Base-by-base conservation (phyloP, 2,888 invertebrate species). In the Pyralis farinalis region DNA sequence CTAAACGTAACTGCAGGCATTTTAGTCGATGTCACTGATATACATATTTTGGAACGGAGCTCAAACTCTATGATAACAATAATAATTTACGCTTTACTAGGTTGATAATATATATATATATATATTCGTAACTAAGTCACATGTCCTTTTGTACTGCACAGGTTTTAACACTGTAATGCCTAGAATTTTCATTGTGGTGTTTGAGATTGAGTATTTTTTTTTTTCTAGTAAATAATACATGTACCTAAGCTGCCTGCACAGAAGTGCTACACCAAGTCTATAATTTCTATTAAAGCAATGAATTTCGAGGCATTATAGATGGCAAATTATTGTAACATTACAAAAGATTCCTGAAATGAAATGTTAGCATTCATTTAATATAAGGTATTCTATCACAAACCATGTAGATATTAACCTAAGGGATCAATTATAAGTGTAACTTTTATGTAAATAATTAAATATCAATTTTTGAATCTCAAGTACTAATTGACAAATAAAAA, bases 1-100 rank as follows among this genome's bases (percentile, higher is more conserved):
- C 46, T 47, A 52, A 4, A 16, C 4, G 16, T 16, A 16, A 2
- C 16, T 16, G 42, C 45, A 42, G 29, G 41, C 40, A 44, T 53
- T 48, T 43, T 44, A 47, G 46, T 29, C 16, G 37, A 42, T 40
- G 42, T 30, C 44, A 44, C 32, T 31, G 31, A 39, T 34, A 34
- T 16, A 42, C 36, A 12, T 16, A 30, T 36, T 42, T 37, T 37
- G 42, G 47, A 38, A 51, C 49, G 44, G 58, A 71, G 75, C 73
- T 75, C 74, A 72, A 72, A 53, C 61, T 63, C 67, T 73, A 68
- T 71, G 60, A 78, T 72, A n/a, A 82, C 78, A 78, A 85, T 81
- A 82, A 83, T 71, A 73, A 72, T 68, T 71, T 71, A 85, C 80
- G 84, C 86, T 87, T 86, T 87, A 86, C 65, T 85, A 86, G 81